These are phyloP conservation scores for Myiotriccus ornatus DNA, from an alignment of 2,797 vertebrate species.

Conservation along the genomic window DNA sequence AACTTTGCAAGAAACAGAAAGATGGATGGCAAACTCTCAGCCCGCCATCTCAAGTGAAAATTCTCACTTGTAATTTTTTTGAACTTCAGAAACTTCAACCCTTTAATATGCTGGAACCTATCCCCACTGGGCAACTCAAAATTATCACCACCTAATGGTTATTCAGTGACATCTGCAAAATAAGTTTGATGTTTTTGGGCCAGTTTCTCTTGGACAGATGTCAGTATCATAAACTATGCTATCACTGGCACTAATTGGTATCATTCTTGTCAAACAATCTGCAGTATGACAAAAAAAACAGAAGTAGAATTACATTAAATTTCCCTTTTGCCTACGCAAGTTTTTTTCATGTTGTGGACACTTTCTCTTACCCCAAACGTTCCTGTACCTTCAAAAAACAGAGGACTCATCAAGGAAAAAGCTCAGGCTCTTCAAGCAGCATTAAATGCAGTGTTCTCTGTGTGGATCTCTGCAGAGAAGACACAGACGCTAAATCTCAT, in stretches of 20 bases:
- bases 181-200: background rate
- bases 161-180: slow-evolving; percentile 47
- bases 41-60: background rate
- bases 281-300: background rate
- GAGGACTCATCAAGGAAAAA: background rate
- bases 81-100: background rate
- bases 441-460: background rate
- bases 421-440: background rate
- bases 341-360: background rate
- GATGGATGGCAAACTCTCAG: background rate
- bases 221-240: background rate
- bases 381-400: background rate
- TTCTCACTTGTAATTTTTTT: background rate
- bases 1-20: background rate
- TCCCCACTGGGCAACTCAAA: background rate
- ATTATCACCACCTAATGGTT: slow-evolving; percentile 34
- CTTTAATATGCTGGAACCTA: background rate
- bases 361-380: background rate
- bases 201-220: slow-evolving; percentile 25
- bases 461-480: slow-evolving; percentile 9
- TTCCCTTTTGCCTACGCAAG: background rate
- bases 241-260: background rate
- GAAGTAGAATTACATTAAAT: background rate
- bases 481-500: slow-evolving; percentile 13
- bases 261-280: background rate